A percentile compares a stretch with the other conserved stretches of the same genome.
These are phyloP conservation scores for Aradophagus sp. DNA, from an alignment of 1,140 invertebrate species.

Conservation along the genomic window DNA sequence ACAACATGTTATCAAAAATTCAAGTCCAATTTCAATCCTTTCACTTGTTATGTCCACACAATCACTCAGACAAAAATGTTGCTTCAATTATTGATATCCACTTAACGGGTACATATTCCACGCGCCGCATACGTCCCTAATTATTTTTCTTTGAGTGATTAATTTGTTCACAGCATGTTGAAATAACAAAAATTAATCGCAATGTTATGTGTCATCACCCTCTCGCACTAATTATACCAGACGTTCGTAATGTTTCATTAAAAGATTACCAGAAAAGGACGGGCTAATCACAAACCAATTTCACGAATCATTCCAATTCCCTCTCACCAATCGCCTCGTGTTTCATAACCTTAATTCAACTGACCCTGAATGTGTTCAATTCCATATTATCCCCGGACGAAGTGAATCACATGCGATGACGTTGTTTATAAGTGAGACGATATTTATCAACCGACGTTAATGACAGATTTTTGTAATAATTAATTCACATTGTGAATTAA, in stretches of 20 bases:
- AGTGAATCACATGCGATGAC: too few species aligned
- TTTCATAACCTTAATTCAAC: too few species aligned
- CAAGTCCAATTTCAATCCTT: conserved; percentile 26
- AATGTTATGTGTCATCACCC: conserved; percentile 34
- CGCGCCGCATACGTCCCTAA: neutral
- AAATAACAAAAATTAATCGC: conserved; percentile 31
- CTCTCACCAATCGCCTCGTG: conserved; percentile 9
- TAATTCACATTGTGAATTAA: conserved; percentile 39
- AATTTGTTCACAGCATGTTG: conserved; percentile 31
- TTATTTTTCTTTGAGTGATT: conserved; percentile 34
- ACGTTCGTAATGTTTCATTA: conserved; percentile 13
- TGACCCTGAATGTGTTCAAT: too few species aligned
- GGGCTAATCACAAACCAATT: conserved; percentile 19
- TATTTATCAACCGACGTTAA: neutral
- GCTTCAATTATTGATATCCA: conserved; percentile 16
- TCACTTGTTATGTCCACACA: conserved; percentile 27
- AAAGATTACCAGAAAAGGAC: conserved; percentile 19
- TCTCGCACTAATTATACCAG: conserved; percentile 24
- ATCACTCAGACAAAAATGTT: conserved; percentile 36
- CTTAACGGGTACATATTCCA: conserved; percentile 12
- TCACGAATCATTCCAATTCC: conserved; percentile 13
- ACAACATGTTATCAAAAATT: too few species aligned
- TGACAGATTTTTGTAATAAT: conserved; percentile 38
- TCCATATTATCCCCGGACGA: too few species aligned
- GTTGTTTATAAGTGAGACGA: too few species aligned